Percentiles rank a stretch among this genome's conserved stretches.
Evolutionary conservation across 53 echinoderm and acorn worm genomes (phyloP).

Genomic region (Antedon mediterranea): DNA sequence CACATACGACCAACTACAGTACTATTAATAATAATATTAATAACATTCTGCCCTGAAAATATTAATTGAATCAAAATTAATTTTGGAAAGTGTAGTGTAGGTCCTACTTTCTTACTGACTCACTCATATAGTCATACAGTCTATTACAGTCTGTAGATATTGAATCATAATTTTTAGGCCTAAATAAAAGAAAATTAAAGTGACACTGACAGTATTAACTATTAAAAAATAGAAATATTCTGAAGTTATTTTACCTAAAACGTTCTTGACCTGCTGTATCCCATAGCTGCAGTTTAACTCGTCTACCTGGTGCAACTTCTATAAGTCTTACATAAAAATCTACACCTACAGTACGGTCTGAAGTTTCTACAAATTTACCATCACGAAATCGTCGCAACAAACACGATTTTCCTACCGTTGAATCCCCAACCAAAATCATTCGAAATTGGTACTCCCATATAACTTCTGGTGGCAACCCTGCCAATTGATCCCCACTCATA

Average conservation of each 20-base stretch:
- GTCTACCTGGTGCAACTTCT: conserved; percentile 71
- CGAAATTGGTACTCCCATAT: conserved; percentile 99
- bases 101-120: no score
- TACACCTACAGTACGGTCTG: conserved; percentile 93
- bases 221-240: not conserved
- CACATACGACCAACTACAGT: no score
- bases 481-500: conserved; percentile 48
- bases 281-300: conserved; percentile 93
- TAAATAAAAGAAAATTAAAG: no score
- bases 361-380: conserved; percentile 92
- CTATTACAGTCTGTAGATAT: no score
- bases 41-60: no score
- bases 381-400: conserved; percentile 91
- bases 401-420: conserved; percentile 89
- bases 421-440: conserved; percentile 82
- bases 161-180: no score
- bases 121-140: no score
- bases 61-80: no score
- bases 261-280: conserved; percentile 95
- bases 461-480: conserved; percentile 85
- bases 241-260: conserved; percentile 41
- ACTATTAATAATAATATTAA: no score
- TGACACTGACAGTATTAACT: not conserved
- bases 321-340: conserved; percentile 84
- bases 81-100: no score